These are phyloP conservation scores for Apodemus speciosus DNA, from an alignment of 2,113 vertebrate genomes.

Conservation along the genomic window DNA sequence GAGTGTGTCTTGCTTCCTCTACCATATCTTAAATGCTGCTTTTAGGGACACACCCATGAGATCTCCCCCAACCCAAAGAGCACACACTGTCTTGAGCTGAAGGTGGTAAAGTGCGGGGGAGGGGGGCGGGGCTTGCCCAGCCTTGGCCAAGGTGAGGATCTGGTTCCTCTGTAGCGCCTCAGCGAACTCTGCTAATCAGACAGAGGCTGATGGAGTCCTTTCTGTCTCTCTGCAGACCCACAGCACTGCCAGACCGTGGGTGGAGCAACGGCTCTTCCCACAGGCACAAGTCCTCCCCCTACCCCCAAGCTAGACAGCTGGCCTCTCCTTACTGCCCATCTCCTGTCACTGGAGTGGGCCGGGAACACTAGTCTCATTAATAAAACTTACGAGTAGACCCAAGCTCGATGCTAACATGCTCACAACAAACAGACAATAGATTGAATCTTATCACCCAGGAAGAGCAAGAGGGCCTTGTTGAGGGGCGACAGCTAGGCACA, in stretches of 20 bases:
- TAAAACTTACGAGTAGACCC: not conserved
- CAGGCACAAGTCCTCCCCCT: too few relatives aligned
- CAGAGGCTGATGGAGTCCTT: not conserved
- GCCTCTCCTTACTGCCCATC: not conserved
- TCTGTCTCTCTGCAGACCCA: not conserved
- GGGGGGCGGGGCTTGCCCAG: not conserved
- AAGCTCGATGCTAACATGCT: not conserved
- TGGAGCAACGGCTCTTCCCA: not conserved
- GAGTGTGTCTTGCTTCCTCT: fast-evolving
- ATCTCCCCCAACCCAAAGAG: fast-evolving
- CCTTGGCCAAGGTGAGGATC: not conserved
- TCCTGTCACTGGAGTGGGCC: not conserved
- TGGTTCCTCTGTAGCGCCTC: not conserved
- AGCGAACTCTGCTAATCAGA: too few relatives aligned
- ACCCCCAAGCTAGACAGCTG: not conserved
- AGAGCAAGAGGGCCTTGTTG: not conserved
- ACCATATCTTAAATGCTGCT: fast-evolving
- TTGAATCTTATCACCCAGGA: conserved; percentile 34
- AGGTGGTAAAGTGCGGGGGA: too few relatives aligned
- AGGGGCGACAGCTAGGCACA: conserved; percentile 18
- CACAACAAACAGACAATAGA: conserved; percentile 30
- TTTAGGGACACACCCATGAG: fast-evolving
- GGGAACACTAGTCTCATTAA: conserved; percentile 42
- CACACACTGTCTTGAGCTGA: fast-evolving
- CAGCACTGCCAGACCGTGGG: not conserved